A percentile compares a stretch with the other conserved stretches of the same genome.
Conservation (phyloP, 2,797 vertebrate species). For the Triplophysa yarkandensis region DNA sequence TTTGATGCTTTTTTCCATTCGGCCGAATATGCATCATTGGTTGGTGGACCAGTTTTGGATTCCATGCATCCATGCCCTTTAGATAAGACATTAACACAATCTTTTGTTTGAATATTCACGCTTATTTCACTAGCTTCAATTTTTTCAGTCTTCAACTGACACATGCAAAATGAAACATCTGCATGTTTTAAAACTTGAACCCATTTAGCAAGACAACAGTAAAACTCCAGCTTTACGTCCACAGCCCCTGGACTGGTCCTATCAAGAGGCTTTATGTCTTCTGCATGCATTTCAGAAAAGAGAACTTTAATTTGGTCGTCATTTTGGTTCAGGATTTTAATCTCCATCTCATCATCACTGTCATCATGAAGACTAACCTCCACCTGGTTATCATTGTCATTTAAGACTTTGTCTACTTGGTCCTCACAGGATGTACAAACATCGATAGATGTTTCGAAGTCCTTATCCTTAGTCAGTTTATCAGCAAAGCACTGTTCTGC, state of each 20-base stretch:
- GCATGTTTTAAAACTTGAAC: conserved; percentile 46
- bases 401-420: neutral
- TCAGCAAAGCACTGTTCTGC: conserved; percentile 60
- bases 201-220: conserved; percentile 68
- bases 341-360: neutral
- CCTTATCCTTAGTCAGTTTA: neutral
- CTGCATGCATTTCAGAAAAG: neutral
- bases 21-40: neutral
- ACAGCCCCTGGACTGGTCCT: neutral
- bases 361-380: neutral
- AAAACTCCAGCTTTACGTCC: conserved; percentile 5
- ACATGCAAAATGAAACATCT: conserved; percentile 32
- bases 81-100: neutral
- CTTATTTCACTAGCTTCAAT: too few relatives aligned
- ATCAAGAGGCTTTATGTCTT: neutral
- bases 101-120: too few relatives aligned
- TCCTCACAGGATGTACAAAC: neutral
- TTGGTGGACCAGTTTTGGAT: neutral
- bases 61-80: neutral
- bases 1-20: neutral
- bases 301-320: neutral
- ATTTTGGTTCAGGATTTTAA: neutral
- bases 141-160: conserved; percentile 44
- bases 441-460: neutral
- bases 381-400: neutral